Conservation (phyloP, 2,797 vertebrate genomes). For the Cheirogaleus major region DNA sequence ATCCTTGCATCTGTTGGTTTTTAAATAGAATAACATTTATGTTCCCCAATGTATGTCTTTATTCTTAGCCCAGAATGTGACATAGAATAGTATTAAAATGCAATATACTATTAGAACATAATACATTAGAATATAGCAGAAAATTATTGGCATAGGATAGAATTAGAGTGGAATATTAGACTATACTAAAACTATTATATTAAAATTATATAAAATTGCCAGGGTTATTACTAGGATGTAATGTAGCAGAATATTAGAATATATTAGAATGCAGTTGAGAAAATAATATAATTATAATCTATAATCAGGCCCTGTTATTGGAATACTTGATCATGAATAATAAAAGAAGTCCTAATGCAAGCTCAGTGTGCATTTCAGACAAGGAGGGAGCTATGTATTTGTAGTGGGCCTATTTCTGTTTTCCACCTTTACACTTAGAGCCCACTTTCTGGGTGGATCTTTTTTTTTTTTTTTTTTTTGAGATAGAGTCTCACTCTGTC, state of each 20-base stretch:
- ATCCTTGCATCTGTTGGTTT: fast-evolving
- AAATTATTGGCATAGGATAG: background rate
- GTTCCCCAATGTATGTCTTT: fast-evolving
- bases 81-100: background rate
- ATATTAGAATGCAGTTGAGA: background rate
- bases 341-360: background rate
- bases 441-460: background rate
- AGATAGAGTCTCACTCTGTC: too few species aligned
- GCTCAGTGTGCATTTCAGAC: fast-evolving
- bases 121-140: fast-evolving
- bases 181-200: background rate
- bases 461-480: too few species aligned
- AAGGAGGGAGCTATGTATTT: background rate
- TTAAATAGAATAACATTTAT: fast-evolving
- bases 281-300: background rate
- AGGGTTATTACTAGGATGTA: background rate
- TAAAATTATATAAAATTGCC: background rate
- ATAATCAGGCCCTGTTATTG: too few species aligned
- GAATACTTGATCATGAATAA: background rate
- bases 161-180: background rate
- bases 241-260: background rate
- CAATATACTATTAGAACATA: fast-evolving
- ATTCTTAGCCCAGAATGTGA: fast-evolving
- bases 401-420: fast-evolving
- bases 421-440: too few species aligned